These are phyloP conservation scores for Hydrotaea cyrtoneurina DNA, from an alignment of 2,888 invertebrate genomes.

Conservation along the genomic window DNA sequence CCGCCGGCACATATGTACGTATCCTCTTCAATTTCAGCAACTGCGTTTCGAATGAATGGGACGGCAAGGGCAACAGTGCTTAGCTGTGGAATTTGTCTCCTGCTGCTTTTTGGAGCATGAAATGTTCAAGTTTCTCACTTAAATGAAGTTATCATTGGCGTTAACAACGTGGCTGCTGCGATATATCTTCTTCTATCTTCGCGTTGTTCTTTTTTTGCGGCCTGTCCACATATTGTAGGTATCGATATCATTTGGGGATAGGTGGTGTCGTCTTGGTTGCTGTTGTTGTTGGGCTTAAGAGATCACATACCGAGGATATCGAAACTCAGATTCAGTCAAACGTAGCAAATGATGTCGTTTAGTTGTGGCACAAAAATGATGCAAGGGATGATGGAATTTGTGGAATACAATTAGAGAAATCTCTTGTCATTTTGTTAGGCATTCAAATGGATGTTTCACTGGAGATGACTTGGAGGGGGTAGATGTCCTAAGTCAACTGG, in stretches of 20 bases:
- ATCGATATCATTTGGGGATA: constrained; percentile 22
- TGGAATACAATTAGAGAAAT: not conserved
- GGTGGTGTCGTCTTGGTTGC: constrained; percentile 12
- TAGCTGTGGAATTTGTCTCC: constrained; percentile 49
- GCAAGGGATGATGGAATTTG: not conserved
- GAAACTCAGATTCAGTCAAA: constrained; percentile 17
- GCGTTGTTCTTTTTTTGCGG: not conserved
- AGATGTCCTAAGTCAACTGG: no score
- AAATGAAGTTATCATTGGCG: constrained; percentile 62
- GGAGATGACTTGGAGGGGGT: no score
- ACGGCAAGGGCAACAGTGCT: not conserved
- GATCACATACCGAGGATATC: not conserved
- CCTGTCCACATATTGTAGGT: constrained; percentile 6
- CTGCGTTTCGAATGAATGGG: not conserved
- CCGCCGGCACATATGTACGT: not conserved
- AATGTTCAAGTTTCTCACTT: constrained; percentile 59
- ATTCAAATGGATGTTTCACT: no score
- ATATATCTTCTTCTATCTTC: constrained; percentile 19
- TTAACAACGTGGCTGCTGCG: constrained; percentile 36
- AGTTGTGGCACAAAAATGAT: not conserved
- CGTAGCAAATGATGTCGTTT: constrained; percentile 30
- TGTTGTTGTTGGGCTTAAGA: not conserved
- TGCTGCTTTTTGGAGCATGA: constrained; percentile 58
- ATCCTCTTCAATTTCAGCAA: constrained; percentile 49
- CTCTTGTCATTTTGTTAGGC: not conserved